These are phyloP conservation scores for Glossophaga mutica DNA, from an alignment of 2,797 vertebrate species.

Conservation along the genomic window DNA sequence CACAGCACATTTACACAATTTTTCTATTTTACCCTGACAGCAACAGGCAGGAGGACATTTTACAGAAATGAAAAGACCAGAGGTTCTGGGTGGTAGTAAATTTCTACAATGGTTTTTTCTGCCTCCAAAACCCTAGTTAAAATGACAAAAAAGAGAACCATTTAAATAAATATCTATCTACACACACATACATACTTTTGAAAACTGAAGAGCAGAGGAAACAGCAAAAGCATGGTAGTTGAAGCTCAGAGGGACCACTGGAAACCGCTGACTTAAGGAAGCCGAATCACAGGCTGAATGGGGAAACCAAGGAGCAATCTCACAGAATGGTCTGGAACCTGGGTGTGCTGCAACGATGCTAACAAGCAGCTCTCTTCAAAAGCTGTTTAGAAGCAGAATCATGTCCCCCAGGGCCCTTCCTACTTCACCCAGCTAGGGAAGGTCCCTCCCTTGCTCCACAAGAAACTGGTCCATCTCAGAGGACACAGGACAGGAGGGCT, in stretches of 20 bases:
- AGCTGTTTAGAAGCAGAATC: too few relatives aligned
- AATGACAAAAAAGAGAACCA: background rate
- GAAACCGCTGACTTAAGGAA: background rate
- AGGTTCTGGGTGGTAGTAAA: background rate
- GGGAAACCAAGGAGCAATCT: background rate
- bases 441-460: background rate
- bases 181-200: background rate
- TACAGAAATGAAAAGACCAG: background rate
- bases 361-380: too few relatives aligned
- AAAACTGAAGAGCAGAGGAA: background rate
- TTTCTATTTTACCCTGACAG: background rate
- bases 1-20: accelerated
- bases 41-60: background rate
- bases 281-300: accelerated
- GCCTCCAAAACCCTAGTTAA: background rate
- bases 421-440: too few relatives aligned
- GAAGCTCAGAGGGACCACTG: too few relatives aligned
- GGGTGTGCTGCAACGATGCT: accelerated
- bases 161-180: background rate
- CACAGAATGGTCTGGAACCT: accelerated
- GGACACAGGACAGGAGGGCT: background rate
- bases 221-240: background rate
- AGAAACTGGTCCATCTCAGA: background rate
- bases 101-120: background rate
- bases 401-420: background rate